These are phyloP conservation scores for Psophia crepitans DNA, from an alignment of 2,113 vertebrate genomes.

Conservation along the genomic window DNA sequence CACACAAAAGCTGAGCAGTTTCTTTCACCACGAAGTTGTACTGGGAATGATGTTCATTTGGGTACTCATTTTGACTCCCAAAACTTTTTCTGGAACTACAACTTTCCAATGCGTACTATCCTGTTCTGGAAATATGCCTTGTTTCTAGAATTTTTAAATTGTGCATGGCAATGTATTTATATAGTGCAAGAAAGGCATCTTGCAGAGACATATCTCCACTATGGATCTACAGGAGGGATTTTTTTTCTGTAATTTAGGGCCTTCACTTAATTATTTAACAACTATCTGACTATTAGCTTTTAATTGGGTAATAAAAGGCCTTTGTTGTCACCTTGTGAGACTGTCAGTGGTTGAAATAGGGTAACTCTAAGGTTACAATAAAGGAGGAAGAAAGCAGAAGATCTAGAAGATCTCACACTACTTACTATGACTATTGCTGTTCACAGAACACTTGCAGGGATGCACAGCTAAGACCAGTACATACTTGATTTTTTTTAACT, in stretches of 20 bases:
- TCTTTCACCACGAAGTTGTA: background rate
- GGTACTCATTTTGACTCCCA: background rate
- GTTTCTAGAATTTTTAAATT: background rate
- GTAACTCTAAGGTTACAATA: background rate
- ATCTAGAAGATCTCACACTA: background rate
- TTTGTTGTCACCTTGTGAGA: slow-evolving; percentile 35
- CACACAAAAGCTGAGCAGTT: background rate
- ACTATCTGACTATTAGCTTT: slow-evolving; percentile 4
- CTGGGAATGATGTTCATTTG: background rate
- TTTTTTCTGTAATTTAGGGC: background rate
- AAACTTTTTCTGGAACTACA: background rate
- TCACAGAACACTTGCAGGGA: background rate
- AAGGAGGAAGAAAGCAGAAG: background rate
- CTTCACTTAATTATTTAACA: slow-evolving; percentile 8
- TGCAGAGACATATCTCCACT: background rate
- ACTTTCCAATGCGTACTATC: background rate
- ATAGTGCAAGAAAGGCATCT: background rate
- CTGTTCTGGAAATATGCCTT: background rate
- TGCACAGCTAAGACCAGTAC: background rate
- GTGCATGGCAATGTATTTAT: background rate
- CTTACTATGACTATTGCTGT: background rate
- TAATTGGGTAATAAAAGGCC: slow-evolving; percentile 53
- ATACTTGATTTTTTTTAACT: background rate
- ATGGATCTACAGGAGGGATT: background rate
- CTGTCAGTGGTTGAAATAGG: background rate